Evolutionary conservation across 2,888 invertebrate species (phyloP).

Genomic region (Neocrepidodera transversa): DNA sequence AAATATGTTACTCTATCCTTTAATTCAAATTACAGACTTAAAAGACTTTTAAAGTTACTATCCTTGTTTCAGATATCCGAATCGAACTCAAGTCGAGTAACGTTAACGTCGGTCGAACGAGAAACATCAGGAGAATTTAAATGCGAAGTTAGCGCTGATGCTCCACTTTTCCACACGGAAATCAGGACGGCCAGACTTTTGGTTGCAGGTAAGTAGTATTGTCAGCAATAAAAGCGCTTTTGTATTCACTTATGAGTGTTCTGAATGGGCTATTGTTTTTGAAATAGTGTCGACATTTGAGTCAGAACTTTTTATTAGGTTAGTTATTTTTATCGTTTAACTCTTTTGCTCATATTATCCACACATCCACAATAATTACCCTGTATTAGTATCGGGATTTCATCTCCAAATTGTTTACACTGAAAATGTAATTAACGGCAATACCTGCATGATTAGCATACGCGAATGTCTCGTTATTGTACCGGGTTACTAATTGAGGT

Average conservation of each 20-base stretch:
- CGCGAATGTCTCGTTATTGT: neutral
- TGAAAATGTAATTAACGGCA: neutral
- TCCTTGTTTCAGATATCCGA: slow-evolving; percentile 59
- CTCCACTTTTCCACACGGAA: slow-evolving; percentile 66
- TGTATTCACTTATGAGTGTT: neutral
- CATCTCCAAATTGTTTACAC: slow-evolving; percentile 26
- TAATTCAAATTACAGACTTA: no score
- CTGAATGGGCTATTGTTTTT: neutral
- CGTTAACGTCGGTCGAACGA: slow-evolving; percentile 63
- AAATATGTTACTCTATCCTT: no score
- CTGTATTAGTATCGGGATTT: neutral
- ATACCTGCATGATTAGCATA: neutral
- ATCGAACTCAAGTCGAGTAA: slow-evolving; percentile 65
- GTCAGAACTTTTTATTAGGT: no score
- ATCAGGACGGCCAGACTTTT: slow-evolving; percentile 64
- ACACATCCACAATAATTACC: no score
- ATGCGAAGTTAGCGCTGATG: slow-evolving; percentile 68
- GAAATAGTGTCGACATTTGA: neutral
- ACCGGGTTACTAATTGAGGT: slow-evolving; percentile 13
- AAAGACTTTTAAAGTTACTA: neutral
- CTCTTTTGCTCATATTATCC: no score
- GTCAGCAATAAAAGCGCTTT: slow-evolving; percentile 6
- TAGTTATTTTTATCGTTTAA: no score
- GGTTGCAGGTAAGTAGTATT: slow-evolving; percentile 59
- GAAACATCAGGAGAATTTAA: slow-evolving; percentile 65